These are phyloP conservation scores for Coelinius sp. DNA, from an alignment of 2,888 invertebrate genomes.

Conservation along the genomic window DNA sequence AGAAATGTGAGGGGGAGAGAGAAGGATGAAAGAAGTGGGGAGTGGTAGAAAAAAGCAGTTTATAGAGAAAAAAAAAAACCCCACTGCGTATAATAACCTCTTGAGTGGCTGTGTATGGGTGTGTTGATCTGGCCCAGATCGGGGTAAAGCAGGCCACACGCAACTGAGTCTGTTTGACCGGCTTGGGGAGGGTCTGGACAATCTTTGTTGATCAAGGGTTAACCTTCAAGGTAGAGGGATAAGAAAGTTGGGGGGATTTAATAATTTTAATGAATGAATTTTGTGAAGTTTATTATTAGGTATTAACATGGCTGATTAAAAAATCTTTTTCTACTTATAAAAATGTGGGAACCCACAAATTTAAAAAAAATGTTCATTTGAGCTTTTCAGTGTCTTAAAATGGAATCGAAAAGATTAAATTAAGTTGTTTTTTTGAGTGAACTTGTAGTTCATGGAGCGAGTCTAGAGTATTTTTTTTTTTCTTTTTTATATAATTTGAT, in stretches of 20 bases:
- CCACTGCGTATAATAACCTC: slow-evolving; percentile 49
- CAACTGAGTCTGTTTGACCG: slow-evolving; percentile 53
- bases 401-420: too few species aligned
- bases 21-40: slow-evolving; percentile 13
- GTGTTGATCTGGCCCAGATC: slow-evolving; percentile 69
- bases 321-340: neutral
- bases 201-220: slow-evolving; percentile 46
- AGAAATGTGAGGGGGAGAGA: neutral
- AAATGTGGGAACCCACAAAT: too few species aligned
- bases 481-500: too few species aligned
- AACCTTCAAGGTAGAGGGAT: slow-evolving; percentile 38
- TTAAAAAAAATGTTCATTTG: too few species aligned
- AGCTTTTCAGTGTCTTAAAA: too few species aligned
- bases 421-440: too few species aligned
- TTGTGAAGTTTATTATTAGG: neutral
- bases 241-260: slow-evolving; percentile 16
- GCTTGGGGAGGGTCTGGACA: slow-evolving; percentile 45
- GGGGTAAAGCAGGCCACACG: slow-evolving; percentile 63
- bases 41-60: slow-evolving; percentile 39
- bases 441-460: too few species aligned
- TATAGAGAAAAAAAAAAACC: slow-evolving; percentile 44
- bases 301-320: neutral
- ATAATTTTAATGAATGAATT: neutral
- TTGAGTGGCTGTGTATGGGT: slow-evolving; percentile 35
- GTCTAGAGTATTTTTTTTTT: too few species aligned